A percentile compares a stretch with the other conserved stretches of the same genome.
Evolutionary conservation across 2,113 vertebrate species (phyloP).

Genomic region (Saguinus midas): DNA sequence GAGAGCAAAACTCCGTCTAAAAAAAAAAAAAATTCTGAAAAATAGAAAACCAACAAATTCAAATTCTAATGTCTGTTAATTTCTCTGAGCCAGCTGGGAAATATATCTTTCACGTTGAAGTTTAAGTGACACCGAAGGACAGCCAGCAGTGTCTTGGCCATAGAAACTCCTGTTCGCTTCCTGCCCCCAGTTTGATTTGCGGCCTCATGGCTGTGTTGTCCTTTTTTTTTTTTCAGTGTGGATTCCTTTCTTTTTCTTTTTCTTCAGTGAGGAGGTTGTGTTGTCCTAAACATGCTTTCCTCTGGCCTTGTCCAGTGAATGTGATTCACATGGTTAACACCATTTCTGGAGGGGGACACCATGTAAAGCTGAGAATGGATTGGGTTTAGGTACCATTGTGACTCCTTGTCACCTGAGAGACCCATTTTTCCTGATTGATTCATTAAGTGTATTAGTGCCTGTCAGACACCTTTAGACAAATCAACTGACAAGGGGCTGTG

Average conservation of each 20-base stretch:
- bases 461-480: background rate
- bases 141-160: background rate
- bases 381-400: background rate
- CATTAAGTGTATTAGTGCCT: background rate
- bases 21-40: background rate
- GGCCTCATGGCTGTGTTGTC: background rate
- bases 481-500: background rate
- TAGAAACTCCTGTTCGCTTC: too few relatives aligned
- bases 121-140: background rate
- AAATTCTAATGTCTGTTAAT: background rate
- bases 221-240: too few relatives aligned
- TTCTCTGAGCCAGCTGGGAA: background rate
- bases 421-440: background rate
- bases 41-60: background rate
- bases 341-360: background rate
- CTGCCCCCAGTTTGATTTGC: background rate
- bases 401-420: background rate
- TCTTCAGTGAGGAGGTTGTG: too few relatives aligned
- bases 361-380: background rate
- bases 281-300: background rate
- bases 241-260: too few relatives aligned
- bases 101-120: background rate
- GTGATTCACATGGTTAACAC: background rate
- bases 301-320: background rate
- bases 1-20: too few relatives aligned